These are phyloP conservation scores for Rhinoraja longicauda DNA, from an alignment of 2,797 vertebrate genomes.

Conservation along the genomic window DNA sequence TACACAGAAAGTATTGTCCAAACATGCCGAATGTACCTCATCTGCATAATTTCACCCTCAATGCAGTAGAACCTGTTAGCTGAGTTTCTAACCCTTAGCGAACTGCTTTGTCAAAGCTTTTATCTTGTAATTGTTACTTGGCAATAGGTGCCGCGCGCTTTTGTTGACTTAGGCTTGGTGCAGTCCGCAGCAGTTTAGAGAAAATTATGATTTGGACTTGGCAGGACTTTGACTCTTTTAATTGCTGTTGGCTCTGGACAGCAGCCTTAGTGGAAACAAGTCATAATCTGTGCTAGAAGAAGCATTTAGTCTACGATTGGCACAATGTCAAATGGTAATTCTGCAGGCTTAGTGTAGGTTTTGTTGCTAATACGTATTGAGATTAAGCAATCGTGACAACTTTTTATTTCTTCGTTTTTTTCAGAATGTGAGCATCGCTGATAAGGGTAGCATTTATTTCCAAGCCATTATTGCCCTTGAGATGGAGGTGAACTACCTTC, in stretches of 20 bases:
- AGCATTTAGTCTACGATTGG: not conserved
- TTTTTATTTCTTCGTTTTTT: no score
- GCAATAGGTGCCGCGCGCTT: not conserved
- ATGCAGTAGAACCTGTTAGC: no score
- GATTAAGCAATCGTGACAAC: not conserved
- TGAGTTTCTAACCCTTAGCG: not conserved
- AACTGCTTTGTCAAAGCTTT: not conserved
- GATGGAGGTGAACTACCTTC: no score
- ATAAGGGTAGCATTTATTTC: no score
- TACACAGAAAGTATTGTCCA: not conserved
- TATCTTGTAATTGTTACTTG: not conserved
- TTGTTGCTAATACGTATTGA: not conserved
- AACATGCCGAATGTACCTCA: not conserved
- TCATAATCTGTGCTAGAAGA: not conserved
- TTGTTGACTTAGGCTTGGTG: constrained; percentile 1
- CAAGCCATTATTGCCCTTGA: not conserved
- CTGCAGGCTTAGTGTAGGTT: no score
- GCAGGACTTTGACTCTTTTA: constrained; percentile 24
- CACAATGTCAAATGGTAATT: not conserved
- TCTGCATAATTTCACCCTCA: not conserved
- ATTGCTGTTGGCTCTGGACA: not conserved
- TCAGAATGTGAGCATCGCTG: no score
- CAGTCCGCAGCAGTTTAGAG: not conserved
- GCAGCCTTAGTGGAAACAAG: not conserved
- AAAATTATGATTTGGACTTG: constrained; percentile 9